Evolutionary conservation across 2,888 invertebrate species (phyloP), one percentile per base, ranked within the genome.

Genomic region (Temnothorax rugatulus): DNA sequence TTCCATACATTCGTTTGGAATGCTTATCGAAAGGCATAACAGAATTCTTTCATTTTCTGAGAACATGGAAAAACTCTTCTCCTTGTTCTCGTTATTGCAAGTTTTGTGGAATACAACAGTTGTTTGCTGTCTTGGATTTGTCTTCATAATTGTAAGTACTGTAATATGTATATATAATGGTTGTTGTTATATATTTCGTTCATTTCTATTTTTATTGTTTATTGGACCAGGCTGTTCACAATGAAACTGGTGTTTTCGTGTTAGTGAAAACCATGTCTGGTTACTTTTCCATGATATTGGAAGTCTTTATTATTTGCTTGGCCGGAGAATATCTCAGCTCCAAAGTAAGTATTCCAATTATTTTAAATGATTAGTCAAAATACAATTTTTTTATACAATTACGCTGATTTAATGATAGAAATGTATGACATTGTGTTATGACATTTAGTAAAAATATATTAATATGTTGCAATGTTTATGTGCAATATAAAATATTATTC

Each of bases 71-170:
- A 18, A 29, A 25, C 21, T 38, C 0, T 50, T 47, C 29, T 77
- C 87, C 0, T 75, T 73, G 4, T 66, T 87, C 38, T 52, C 81
- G 3, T 64, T 90, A 34, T 79, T 88, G 64, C 87, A 89, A 61
- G 74, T 90, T 34, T 11, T 88, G 9, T 82, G 69, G 15, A 83
- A 86, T n/a, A 85, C 84, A 0, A 34, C 88, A 21, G 41, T 88
- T 18, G 86, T 85, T 29, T 87, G 87, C 21, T 73, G 84, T n/a
- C n/a, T 85, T 21, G 90, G 84, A 47, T 86, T 87, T 21, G 29
- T 87, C 52, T 68, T 88, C 8, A 63, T 89, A 13, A 82, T 76
- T 21, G 90, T 90, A 54, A 85, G 88, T 87, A n/a, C 64, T 34
- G 3, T n/a, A 29, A 34, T n/a, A 13, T 7, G 4, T 47, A 11